These are phyloP conservation scores for Ectropis grisescens DNA, from an alignment of 1,140 invertebrate species.

Conservation along the genomic window DNA sequence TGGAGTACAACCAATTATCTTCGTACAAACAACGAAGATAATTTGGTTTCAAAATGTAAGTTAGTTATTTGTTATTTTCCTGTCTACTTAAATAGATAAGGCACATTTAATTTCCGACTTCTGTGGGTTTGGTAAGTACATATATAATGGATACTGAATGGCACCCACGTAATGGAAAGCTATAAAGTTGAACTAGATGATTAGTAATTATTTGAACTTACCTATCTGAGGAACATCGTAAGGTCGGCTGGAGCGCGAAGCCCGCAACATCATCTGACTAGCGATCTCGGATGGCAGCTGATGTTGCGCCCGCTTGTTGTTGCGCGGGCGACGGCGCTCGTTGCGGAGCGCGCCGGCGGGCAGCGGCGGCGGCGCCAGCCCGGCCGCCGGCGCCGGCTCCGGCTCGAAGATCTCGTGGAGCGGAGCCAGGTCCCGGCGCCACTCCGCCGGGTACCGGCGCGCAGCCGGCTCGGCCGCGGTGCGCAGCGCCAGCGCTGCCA, in stretches of 20 bases:
- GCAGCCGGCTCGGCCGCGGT: slow-evolving; percentile 40
- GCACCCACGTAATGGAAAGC: no score
- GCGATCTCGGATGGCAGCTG: slow-evolving; percentile 43
- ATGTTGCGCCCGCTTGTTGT: slow-evolving; percentile 44
- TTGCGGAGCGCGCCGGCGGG: slow-evolving; percentile 26
- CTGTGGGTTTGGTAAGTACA: no score
- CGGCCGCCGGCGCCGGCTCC: slow-evolving; percentile 18
- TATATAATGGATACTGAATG: no score
- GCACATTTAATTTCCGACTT: no score
- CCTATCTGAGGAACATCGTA: slow-evolving; percentile 64
- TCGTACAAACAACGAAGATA: no score
- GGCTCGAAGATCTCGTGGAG: slow-evolving; percentile 44
- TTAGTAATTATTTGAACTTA: slow-evolving; percentile 27
- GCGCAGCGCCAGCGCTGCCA: slow-evolving; percentile 53
- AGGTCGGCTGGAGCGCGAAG: slow-evolving; percentile 48
- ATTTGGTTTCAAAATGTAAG: no score
- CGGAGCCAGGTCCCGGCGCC: slow-evolving; percentile 44
- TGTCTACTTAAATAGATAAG: no score
- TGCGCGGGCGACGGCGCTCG: slow-evolving; percentile 36
- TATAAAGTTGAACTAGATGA: background rate
- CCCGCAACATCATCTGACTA: slow-evolving; percentile 60
- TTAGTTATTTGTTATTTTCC: no score
- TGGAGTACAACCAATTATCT: no score
- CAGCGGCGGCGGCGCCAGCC: slow-evolving; percentile 15
- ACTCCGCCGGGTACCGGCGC: slow-evolving; percentile 40